phyloP scores from a whole-genome alignment of 2,888 invertebrate species.

The Dexiosoma caninum region DNA sequence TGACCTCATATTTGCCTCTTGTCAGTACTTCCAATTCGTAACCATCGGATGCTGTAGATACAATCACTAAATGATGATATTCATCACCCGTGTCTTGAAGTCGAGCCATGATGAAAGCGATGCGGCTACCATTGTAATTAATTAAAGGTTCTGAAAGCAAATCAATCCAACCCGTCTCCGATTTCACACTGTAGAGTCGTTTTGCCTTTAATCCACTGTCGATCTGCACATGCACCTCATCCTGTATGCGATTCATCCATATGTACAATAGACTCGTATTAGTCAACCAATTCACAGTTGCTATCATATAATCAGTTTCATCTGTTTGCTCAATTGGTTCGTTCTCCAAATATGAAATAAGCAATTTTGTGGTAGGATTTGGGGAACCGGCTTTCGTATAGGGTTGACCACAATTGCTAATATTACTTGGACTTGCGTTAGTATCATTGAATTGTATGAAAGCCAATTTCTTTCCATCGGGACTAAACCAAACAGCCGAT shows the following conservation, averaged over 20 bases:
- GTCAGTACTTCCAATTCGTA: slow-evolving; percentile 79
- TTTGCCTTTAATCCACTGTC: slow-evolving; percentile 79
- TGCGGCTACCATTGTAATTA: slow-evolving; percentile 82
- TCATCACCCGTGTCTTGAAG: slow-evolving; percentile 79
- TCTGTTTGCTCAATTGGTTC: slow-evolving; percentile 74
- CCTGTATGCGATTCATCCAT: slow-evolving; percentile 95
- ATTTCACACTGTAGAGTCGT: slow-evolving; percentile 71
- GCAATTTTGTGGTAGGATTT: slow-evolving; percentile 83
- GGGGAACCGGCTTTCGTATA: slow-evolving; percentile 87
- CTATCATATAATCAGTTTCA: slow-evolving; percentile 78
- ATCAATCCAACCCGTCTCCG: slow-evolving; percentile 87
- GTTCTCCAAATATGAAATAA: slow-evolving; percentile 80
- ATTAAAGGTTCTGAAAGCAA: slow-evolving; percentile 85
- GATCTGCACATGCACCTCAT: slow-evolving; percentile 82
- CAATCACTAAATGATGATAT: slow-evolving; percentile 83
- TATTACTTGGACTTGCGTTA: slow-evolving; percentile 84
- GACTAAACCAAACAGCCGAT: slow-evolving; percentile 94
- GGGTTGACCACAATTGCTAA: slow-evolving; percentile 88
- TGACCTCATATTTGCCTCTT: slow-evolving; percentile 84
- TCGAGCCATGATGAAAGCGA: slow-evolving; percentile 86
- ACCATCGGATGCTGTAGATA: slow-evolving; percentile 76
- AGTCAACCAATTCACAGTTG: slow-evolving; percentile 87
- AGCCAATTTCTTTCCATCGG: slow-evolving; percentile 86
- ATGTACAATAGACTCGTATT: slow-evolving; percentile 84
- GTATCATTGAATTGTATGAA: slow-evolving; percentile 90